Evolutionary conservation across 2,888 invertebrate species (phyloP), one percentile per base, ranked within the genome.

Genomic region (Drosophila rubida): DNA sequence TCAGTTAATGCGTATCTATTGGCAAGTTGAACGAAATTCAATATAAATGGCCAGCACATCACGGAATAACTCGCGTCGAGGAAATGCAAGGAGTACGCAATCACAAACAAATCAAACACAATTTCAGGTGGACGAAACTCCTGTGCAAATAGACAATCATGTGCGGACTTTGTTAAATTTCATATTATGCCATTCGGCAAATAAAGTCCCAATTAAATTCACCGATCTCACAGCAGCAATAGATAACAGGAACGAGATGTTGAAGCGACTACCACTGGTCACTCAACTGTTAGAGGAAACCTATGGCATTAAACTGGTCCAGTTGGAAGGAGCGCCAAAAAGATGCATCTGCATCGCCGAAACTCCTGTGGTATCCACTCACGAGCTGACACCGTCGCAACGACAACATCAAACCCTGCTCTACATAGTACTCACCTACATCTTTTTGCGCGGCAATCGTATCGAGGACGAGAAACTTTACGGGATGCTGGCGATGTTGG

Each of bases 31-130:
- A n/a, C 13, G 9, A 25, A 16, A 6, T 23, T 42, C 42, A 8
- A 19, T 19, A 19, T 19, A 32, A 39, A 86, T 83, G 80, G 77
- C 84, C 2, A 86, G 80, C 50, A 79, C 76, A 0, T 80, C 80
- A 1, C 66, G 70, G 0, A 46, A 42, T 6, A 49, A 53, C 1
- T 1, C 59, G 7, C 58, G 58, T 6, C 53, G 65, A 11, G 32
- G 27, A 16, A 63, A 58, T 45, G n/a, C 9, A 16, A 2, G 44
- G 0, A 11, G 22, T 13, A 42, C 69, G 6, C 73, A 75, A 45
- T 53, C 50, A 1, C 9, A 27, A 42, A 48, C 50, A 2, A 7
- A 23, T 30, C 7, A 16, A 1, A 9, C 49, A 4, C 53, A 53
- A 32, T 22, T 62, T 0, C 46, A 53, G 39, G 2, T n/a, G 14